Evolutionary conservation across 1,140 invertebrate genomes (phyloP).

Genomic region (Drosophila cardini): DNA sequence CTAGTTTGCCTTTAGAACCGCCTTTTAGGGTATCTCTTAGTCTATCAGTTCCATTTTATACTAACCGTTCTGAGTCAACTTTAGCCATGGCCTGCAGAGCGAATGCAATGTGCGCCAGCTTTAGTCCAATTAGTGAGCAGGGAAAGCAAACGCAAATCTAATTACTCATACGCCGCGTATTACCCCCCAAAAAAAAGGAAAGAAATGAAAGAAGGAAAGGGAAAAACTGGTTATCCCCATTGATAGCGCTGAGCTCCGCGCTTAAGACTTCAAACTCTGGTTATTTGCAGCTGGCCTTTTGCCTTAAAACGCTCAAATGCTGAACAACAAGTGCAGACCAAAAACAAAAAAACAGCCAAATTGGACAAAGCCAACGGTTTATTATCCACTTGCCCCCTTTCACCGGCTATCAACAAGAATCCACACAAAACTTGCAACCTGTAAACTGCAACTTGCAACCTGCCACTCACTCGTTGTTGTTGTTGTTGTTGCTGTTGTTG

Average conservation of each 20-base stretch:
- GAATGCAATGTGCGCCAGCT: conserved; percentile 45
- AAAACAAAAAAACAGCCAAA: neutral
- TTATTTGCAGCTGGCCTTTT: conserved; percentile 33
- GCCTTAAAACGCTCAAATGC: conserved; percentile 12
- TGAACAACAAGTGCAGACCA: conserved; percentile 46
- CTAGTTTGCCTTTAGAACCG: neutral
- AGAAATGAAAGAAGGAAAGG: neutral
- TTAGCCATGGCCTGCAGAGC: conserved; percentile 4
- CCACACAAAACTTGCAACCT: conserved; percentile 22
- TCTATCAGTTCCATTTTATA: no score
- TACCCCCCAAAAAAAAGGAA: conserved; percentile 36
- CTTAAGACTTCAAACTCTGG: neutral
- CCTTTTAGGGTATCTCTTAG: neutral
- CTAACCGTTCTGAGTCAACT: neutral
- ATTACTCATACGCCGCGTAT: conserved; percentile 71
- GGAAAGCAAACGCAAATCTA: conserved; percentile 62
- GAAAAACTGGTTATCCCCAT: conserved; percentile 45
- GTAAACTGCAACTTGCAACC: conserved; percentile 40
- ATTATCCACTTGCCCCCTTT: conserved; percentile 32
- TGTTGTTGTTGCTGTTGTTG: conserved; percentile 46
- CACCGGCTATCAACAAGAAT: conserved; percentile 28
- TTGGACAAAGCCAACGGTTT: conserved; percentile 24
- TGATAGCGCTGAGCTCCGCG: neutral
- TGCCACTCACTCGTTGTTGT: conserved; percentile 46
- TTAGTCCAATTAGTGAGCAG: conserved; percentile 66